Evolutionary conservation across 2,888 invertebrate species (phyloP).

Genomic region (Neria commutata): DNA sequence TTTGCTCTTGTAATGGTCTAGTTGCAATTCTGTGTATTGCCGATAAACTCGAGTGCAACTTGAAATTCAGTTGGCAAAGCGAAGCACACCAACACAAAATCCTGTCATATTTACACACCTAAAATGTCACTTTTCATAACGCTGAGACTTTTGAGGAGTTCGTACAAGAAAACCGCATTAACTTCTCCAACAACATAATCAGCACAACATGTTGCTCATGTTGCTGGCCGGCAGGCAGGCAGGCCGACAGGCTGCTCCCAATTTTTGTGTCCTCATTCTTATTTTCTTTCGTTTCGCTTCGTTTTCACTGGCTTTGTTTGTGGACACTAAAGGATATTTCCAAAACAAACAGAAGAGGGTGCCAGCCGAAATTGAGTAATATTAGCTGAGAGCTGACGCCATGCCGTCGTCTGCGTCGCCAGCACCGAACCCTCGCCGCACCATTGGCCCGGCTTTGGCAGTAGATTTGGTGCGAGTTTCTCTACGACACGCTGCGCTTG

Average conservation of each 20-base stretch:
- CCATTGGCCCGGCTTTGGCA: slow-evolving; percentile 37
- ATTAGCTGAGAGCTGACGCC: slow-evolving; percentile 27
- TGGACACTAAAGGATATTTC: background rate
- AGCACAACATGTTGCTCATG: background rate
- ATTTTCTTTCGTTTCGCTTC: background rate
- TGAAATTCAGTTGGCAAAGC: no score
- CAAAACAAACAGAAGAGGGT: background rate
- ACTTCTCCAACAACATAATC: slow-evolving; percentile 41
- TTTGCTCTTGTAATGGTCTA: no score
- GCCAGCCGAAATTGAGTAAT: slow-evolving; percentile 33
- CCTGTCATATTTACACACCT: slow-evolving; percentile 52
- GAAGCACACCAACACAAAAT: slow-evolving; percentile 13
- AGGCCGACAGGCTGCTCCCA: background rate
- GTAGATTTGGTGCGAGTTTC: slow-evolving; percentile 35
- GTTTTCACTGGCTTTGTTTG: background rate
- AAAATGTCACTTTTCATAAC: slow-evolving; percentile 52
- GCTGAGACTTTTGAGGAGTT: slow-evolving; percentile 32
- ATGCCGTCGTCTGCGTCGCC: background rate
- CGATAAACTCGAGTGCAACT: no score
- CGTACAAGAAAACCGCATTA: slow-evolving; percentile 57
- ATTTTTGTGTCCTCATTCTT: background rate
- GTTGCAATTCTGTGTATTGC: no score
- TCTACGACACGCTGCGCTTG: slow-evolving; percentile 22
- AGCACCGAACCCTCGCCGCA: background rate
- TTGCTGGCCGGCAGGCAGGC: slow-evolving; percentile 24